Base-by-base conservation (phyloP, 1,140 invertebrate genomes). In the Cotesia vestalis region DNA sequence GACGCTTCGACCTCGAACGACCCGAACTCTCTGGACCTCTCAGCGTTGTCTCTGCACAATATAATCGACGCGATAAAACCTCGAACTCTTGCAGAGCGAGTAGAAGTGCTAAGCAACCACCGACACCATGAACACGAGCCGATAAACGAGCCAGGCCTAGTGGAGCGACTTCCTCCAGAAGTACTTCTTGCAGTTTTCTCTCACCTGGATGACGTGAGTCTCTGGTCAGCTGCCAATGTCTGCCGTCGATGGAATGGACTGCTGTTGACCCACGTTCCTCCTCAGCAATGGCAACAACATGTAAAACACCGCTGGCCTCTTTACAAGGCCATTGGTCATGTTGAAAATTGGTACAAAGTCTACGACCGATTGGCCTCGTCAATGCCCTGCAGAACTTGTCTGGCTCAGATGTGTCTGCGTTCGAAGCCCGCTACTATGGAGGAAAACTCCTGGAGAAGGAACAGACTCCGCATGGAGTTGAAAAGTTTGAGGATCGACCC, bases 181-280 rank as follows among this genome's bases (percentile, higher is more conserved):
- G 95, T 98, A 68, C 88, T 97, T 77, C 88, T 97, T 9, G 91
- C 92, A 59, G 94, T 97, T 71, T 97, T 98, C 84, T 92, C 91
- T 27, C 94, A 96, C 82, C 86, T 98, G 76, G 96, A 98, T 81
- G 95, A 97, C 83, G 90, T 98, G 73, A 96, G 95, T 4, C 86
- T 97, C 73, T 95, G 94, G 92, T 91, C 92, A 84, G 92, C 94
- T 75, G 91, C 93, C 73, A 91, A 94, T 86, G 95, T 97, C 17
- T 96, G 95, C 83, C 88, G 91, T 76, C 90, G 94, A 76, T 97
- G 95, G 95, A 89, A 91, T 60, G 90, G 92, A 20, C 90, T 98
- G 27, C 86, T 98, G 46, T 90, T 91, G 60, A 91, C 91, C 36
- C 92, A 95, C 78, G 90, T 93, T 59, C 89, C 92, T 1, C 89